A percentile compares a stretch with the other conserved stretches of the same genome.
Conservation (phyloP, 2,888 invertebrate species). For the Aquatica leii region DNA sequence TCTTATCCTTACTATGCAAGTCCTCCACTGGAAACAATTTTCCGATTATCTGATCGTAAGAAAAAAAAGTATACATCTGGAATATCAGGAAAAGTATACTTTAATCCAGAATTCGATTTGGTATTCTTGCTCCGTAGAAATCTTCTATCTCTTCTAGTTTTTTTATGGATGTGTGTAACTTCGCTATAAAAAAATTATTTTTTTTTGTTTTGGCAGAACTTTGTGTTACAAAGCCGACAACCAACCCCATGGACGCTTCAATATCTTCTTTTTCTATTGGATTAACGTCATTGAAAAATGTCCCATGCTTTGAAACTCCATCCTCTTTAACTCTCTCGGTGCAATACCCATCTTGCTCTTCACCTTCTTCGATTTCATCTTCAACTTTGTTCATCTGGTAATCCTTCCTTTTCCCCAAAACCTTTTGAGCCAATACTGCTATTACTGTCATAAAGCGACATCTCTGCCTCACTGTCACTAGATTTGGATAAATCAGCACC, state of each 20-base stretch:
- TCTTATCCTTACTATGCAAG: too few species aligned
- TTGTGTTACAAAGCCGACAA: conserved; percentile 11
- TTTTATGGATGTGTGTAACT: neutral
- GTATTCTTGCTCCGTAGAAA: too few species aligned
- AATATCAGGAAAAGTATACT: too few species aligned
- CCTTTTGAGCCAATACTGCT: neutral
- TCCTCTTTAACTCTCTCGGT: neutral
- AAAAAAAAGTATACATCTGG: neutral
- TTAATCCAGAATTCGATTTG: too few species aligned
- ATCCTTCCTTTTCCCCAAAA: too few species aligned
- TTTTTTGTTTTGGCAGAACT: neutral
- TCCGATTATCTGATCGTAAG: neutral
- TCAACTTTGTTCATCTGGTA: neutral
- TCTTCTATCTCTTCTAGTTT: neutral
- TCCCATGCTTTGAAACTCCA: neutral
- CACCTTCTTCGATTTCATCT: neutral
- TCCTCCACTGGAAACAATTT: too few species aligned
- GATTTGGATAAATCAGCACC: too few species aligned
- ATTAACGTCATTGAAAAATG: neutral
- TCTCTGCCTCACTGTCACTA: too few species aligned
- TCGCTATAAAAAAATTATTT: neutral
- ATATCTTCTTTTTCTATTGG: too few species aligned
- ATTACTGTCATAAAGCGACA: too few species aligned
- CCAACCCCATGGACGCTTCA: neutral
- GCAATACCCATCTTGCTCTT: neutral